Evolutionary conservation across 1,140 invertebrate genomes (phyloP).

Genomic region (Pseudobourletiella spinata): DNA sequence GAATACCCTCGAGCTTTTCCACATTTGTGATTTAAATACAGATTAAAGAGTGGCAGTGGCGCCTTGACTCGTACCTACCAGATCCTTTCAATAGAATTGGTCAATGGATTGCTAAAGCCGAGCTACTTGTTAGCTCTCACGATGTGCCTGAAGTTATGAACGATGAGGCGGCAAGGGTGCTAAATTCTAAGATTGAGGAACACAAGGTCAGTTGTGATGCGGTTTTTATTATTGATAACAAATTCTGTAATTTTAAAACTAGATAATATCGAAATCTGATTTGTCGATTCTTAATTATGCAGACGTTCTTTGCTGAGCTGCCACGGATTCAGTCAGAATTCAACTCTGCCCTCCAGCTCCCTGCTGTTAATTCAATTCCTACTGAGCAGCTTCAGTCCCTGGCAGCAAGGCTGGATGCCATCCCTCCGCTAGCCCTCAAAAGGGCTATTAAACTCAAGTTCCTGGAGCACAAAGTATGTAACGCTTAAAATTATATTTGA

Average conservation of each 20-base stretch:
- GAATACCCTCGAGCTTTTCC: too few relatives aligned
- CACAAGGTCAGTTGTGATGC: conserved; percentile 58
- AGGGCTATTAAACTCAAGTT: conserved; percentile 73
- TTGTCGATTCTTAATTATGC: too few relatives aligned
- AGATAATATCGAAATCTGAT: too few relatives aligned
- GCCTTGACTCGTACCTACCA: conserved; percentile 70
- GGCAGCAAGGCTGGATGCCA: conserved; percentile 58
- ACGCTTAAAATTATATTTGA: too few relatives aligned
- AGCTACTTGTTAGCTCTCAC: conserved; percentile 64
- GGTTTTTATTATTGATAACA: conserved; percentile 9
- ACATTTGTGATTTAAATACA: conserved; percentile 45
- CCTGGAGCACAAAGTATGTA: conserved; percentile 67
- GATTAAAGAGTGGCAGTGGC: conserved; percentile 73
- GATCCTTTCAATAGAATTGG: conserved; percentile 73
- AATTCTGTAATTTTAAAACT: background rate
- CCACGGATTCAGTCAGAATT: conserved; percentile 68
- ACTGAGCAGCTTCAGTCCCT: conserved; percentile 70
- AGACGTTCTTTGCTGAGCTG: conserved; percentile 73
- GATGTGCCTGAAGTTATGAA: conserved; percentile 68
- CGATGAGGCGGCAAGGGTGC: conserved; percentile 73
- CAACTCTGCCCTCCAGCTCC: conserved; percentile 52
- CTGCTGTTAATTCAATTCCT: conserved; percentile 54
- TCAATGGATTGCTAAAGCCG: conserved; percentile 80
- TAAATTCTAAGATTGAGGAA: conserved; percentile 77
- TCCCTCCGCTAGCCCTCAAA: conserved; percentile 61